Evolutionary conservation across 2,797 vertebrate species (phyloP).

Genomic region (Triplophysa yarkandensis): DNA sequence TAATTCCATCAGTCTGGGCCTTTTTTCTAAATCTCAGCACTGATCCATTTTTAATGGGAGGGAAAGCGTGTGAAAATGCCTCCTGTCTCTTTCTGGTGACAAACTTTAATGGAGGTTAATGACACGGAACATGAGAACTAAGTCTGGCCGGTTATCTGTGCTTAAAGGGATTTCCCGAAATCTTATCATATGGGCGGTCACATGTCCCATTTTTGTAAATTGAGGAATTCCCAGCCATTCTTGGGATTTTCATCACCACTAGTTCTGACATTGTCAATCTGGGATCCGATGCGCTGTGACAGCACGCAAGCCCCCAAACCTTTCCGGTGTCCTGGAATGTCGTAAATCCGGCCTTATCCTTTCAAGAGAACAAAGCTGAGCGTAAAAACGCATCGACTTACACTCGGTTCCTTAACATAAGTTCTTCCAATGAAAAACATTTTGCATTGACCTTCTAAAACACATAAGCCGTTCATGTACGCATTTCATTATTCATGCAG

Average conservation of each 20-base stretch:
- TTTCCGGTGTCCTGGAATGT: conserved; percentile 15
- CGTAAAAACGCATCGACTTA: no score
- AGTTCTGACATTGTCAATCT: conserved; percentile 5
- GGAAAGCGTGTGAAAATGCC: conserved; percentile 83
- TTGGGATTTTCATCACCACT: conserved; percentile 29
- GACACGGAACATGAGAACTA: conserved; percentile 64
- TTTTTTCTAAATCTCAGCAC: conserved; percentile 64
- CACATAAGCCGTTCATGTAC: no score
- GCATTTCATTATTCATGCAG: no score
- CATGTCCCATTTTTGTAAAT: conserved; percentile 70
- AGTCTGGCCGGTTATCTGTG: conserved; percentile 71
- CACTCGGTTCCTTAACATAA: no score
- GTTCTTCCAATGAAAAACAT: no score
- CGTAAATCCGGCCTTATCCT: background rate
- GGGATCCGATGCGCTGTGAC: conserved; percentile 22
- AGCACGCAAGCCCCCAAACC: background rate
- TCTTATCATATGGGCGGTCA: conserved; percentile 75
- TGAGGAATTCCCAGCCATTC: conserved; percentile 52
- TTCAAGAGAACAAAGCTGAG: no score
- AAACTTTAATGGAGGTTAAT: conserved; percentile 61
- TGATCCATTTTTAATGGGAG: conserved; percentile 78
- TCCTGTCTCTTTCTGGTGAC: conserved; percentile 68
- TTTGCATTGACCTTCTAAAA: no score
- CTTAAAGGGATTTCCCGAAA: conserved; percentile 79
- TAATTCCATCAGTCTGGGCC: conserved; percentile 60